phyloP scores from a whole-genome alignment of 2,113 vertebrate genomes.

The Dendropsophus ebraccatus region DNA sequence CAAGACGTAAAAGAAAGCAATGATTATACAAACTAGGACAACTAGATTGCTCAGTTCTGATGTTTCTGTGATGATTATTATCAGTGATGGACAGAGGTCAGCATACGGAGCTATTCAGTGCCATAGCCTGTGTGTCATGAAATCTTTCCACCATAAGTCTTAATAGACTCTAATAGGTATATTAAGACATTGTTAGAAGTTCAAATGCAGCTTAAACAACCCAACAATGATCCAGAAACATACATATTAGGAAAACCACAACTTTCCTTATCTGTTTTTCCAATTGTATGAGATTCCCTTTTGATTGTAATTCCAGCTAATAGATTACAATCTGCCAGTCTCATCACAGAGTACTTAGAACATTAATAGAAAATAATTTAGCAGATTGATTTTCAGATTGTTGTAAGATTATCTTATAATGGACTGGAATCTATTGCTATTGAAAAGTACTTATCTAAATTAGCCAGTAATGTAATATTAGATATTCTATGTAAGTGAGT shows the following conservation, averaged over 20 bases:
- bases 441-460: background rate
- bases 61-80: no score
- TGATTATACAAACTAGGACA: no score
- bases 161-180: no score
- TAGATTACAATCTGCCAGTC: background rate
- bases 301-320: background rate
- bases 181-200: background rate
- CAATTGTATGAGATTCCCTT: background rate
- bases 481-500: background rate
- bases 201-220: background rate
- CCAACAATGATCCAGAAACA: background rate
- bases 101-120: no score
- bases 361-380: conserved; percentile 5
- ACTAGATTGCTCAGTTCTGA: no score
- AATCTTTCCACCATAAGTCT: no score
- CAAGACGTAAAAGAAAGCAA: no score
- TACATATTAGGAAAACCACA: background rate
- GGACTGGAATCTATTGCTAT: background rate
- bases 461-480: background rate
- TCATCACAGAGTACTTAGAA: background rate
- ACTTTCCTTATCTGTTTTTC: background rate
- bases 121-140: no score
- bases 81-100: no score
- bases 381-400: background rate
- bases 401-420: background rate